These are phyloP conservation scores for Calliopsis andreniformis DNA, from an alignment of 1,140 invertebrate genomes.

Conservation along the genomic window DNA sequence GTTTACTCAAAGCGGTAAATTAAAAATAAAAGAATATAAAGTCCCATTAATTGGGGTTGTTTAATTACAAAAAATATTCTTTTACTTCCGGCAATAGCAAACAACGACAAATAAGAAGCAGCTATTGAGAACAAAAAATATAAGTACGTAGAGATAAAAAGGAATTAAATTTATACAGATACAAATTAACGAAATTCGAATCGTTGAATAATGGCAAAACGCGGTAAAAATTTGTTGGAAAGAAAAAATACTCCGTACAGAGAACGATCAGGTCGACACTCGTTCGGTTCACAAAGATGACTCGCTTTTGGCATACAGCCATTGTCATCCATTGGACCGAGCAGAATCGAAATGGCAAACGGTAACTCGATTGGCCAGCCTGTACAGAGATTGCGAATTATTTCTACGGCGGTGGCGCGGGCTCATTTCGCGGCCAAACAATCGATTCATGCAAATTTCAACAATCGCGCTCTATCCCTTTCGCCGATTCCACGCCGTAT, in stretches of 20 bases:
- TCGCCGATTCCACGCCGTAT: conserved; percentile 69
- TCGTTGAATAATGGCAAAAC: not conserved
- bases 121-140: too few relatives aligned
- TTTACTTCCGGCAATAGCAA: too few relatives aligned
- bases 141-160: too few relatives aligned
- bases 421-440: conserved; percentile 76
- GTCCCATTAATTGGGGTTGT: too few relatives aligned
- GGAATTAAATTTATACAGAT: too few relatives aligned
- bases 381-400: conserved; percentile 77
- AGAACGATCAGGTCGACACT: conserved; percentile 41
- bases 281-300: conserved; percentile 78
- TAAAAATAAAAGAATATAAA: too few relatives aligned
- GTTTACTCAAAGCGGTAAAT: too few relatives aligned
- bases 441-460: conserved; percentile 80
- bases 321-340: conserved; percentile 79
- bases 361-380: conserved; percentile 77
- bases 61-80: too few relatives aligned
- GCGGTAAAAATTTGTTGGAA: not conserved
- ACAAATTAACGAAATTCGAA: too few relatives aligned
- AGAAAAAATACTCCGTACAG: not conserved
- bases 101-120: too few relatives aligned
- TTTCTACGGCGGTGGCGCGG: conserved; percentile 75
- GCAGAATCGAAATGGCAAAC: conserved; percentile 79
- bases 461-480: conserved; percentile 71
- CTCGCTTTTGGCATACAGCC: conserved; percentile 75